These are phyloP conservation scores for Tetramorium bicarinatum DNA, from an alignment of 2,888 invertebrate species.

Conservation along the genomic window DNA sequence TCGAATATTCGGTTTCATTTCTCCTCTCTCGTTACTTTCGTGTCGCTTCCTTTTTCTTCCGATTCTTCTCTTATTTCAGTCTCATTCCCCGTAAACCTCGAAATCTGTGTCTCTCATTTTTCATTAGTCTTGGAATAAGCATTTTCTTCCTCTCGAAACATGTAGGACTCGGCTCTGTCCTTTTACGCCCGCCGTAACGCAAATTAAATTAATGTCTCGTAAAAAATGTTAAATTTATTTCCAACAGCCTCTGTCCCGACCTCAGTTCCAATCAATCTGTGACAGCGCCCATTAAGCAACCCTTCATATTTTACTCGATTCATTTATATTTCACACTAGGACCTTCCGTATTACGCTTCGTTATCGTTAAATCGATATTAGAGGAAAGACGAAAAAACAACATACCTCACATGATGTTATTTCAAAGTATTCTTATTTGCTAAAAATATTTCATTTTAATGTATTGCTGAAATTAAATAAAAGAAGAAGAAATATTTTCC, in stretches of 20 bases:
- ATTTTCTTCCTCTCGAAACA: background rate
- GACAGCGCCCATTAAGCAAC: background rate
- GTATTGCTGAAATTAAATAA: background rate
- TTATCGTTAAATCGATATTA: background rate
- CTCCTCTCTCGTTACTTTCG: background rate
- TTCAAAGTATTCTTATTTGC: background rate
- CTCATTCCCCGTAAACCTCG: background rate
- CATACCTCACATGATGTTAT: background rate
- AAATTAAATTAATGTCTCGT: constrained; percentile 10
- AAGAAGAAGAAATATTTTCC: background rate
- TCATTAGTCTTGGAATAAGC: background rate
- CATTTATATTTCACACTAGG: constrained; percentile 3
- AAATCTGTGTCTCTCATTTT: background rate
- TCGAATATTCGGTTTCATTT: constrained; percentile 10
- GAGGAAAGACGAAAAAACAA: background rate
- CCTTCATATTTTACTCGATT: constrained; percentile 10
- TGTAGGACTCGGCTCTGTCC: background rate
- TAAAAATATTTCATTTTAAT: background rate
- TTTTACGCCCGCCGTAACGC: background rate
- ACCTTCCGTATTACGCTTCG: background rate
- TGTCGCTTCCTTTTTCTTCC: background rate
- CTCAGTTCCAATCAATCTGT: background rate
- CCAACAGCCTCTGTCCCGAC: background rate
- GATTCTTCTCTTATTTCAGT: background rate
- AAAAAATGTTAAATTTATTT: constrained; percentile 8